Percentiles rank a stretch among this genome's conserved stretches.
phyloP scores from a whole-genome alignment of 2,113 vertebrate genomes.

The Bubalus kerabau region DNA sequence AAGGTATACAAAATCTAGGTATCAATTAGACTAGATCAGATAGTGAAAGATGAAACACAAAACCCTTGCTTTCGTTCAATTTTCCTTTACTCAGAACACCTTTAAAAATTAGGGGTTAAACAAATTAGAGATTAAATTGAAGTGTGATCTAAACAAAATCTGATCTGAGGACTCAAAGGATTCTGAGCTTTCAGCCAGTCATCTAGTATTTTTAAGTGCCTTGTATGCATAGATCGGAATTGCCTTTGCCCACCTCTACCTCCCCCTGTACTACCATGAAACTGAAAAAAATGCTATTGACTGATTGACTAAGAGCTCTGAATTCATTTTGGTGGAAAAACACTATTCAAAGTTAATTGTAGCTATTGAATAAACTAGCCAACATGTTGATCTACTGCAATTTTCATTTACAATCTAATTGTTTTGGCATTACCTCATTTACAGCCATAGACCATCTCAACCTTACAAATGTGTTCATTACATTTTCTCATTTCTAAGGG shows the following conservation, averaged over 20 bases:
- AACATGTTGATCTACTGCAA: background rate
- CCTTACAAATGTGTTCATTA: slow-evolving; percentile 28
- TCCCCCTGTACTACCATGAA: background rate
- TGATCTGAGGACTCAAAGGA: background rate
- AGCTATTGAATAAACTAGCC: background rate
- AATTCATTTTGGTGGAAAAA: background rate
- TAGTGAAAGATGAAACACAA: background rate
- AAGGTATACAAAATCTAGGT: background rate
- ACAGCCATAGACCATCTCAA: background rate
- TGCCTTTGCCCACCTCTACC: background rate
- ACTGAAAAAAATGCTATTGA: background rate
- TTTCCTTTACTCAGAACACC: background rate
- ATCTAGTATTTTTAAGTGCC: background rate
- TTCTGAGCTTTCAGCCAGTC: background rate
- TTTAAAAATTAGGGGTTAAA: background rate
- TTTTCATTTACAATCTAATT: slow-evolving; percentile 44
- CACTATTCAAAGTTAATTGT: background rate
- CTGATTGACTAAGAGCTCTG: background rate
- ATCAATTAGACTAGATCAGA: background rate
- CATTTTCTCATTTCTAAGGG: slow-evolving; percentile 18
- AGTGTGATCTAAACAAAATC: background rate
- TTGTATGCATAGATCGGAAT: background rate
- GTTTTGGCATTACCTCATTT: background rate
- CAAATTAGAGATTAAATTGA: background rate
- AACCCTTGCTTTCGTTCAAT: background rate